Evolutionary conservation across 2,888 invertebrate genomes (phyloP).

Genomic region (Isotomurus palustris): DNA sequence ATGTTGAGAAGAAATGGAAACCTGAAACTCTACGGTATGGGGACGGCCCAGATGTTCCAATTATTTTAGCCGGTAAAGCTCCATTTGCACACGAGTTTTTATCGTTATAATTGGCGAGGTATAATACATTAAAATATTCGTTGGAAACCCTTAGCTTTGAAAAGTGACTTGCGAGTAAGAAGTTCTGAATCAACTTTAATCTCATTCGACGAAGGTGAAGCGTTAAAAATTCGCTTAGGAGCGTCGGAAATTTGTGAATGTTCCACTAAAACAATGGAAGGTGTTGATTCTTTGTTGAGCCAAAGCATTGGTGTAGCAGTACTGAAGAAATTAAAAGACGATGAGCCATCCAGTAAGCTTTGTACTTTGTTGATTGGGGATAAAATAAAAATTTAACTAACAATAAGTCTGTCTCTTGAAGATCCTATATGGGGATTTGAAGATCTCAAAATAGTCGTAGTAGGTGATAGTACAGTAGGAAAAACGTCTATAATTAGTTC

Average conservation of each 20-base stretch:
- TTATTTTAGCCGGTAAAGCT: conserved; percentile 72
- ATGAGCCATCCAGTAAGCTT: conserved; percentile 18
- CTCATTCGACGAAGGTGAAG: conserved; percentile 61
- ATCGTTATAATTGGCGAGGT: not conserved
- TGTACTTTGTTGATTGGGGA: not conserved
- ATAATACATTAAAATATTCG: not conserved
- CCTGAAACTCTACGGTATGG: conserved; percentile 78
- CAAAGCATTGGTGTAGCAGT: conserved; percentile 58
- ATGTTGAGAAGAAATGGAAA: conserved; percentile 77
- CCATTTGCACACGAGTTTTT: too few relatives aligned
- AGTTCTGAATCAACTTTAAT: not conserved
- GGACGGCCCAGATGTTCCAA: conserved; percentile 67
- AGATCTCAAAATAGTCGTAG: conserved; percentile 70
- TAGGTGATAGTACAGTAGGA: conserved; percentile 86
- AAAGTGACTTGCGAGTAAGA: not conserved
- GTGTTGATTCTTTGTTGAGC: conserved; percentile 69
- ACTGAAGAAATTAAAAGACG: conserved; percentile 18
- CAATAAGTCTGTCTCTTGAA: not conserved
- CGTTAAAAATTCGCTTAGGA: conserved; percentile 63
- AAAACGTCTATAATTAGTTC: conserved; percentile 85
- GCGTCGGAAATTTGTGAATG: conserved; percentile 75
- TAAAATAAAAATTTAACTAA: not conserved
- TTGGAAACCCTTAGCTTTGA: not conserved
- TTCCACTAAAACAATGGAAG: conserved; percentile 70
- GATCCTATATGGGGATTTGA: conserved; percentile 28